Conservation (phyloP, 2,888 invertebrate genomes). For the Drosophila multiciliata region DNA sequence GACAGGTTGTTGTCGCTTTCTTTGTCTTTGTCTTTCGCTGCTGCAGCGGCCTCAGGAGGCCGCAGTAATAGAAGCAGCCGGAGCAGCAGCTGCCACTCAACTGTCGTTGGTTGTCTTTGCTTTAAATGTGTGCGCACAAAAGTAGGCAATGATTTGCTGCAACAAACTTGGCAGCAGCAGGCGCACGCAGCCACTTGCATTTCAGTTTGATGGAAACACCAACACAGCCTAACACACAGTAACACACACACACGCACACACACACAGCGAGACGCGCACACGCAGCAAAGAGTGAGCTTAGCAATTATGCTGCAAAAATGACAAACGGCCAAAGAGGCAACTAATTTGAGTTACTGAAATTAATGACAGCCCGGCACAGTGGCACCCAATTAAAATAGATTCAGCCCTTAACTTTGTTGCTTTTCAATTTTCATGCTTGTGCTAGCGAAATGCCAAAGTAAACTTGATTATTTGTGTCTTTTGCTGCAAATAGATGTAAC, state of each 20-base stretch:
- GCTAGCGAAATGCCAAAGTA: slow-evolving; percentile 7
- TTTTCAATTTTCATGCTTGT: slow-evolving; percentile 18
- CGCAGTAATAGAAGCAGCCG: slow-evolving; percentile 6
- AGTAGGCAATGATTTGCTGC: slow-evolving; percentile 80
- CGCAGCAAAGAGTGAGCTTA: slow-evolving; percentile 27
- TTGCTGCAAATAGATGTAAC: neutral
- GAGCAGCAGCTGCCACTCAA: slow-evolving; percentile 74
- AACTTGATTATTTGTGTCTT: slow-evolving; percentile 13
- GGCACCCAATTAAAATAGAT: slow-evolving; percentile 33
- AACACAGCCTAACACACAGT: slow-evolving; percentile 12
- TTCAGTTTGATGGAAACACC: slow-evolving; percentile 37
- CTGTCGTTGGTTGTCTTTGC: slow-evolving; percentile 52
- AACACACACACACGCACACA: slow-evolving; percentile 6
- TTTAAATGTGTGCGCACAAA: slow-evolving; percentile 80
- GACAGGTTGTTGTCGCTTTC: slow-evolving; percentile 73
- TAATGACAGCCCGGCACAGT: slow-evolving; percentile 56
- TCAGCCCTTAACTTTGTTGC: slow-evolving; percentile 1
- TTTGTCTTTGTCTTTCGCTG: slow-evolving; percentile 60
- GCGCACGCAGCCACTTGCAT: slow-evolving; percentile 32
- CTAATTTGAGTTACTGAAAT: slow-evolving; percentile 70
- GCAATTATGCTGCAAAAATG: slow-evolving; percentile 43
- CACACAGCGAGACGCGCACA: slow-evolving; percentile 14
- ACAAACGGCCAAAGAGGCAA: slow-evolving; percentile 55
- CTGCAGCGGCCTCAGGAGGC: slow-evolving; percentile 26
- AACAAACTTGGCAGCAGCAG: slow-evolving; percentile 49